Evolutionary conservation across 2,797 vertebrate genomes (phyloP).

Genomic region (Sebastolobus altivelis): DNA sequence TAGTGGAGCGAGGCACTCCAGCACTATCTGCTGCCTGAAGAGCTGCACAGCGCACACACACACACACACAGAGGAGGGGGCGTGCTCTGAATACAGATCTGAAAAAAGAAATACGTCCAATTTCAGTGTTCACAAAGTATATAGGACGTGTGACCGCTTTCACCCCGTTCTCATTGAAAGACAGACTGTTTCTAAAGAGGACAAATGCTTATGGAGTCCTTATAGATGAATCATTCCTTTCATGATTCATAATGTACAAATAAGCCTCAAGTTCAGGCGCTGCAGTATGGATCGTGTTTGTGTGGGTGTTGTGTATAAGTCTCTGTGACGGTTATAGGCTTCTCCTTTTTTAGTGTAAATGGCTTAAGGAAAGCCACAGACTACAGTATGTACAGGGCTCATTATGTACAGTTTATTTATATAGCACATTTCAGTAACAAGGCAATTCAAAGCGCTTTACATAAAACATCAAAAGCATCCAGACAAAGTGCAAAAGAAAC

Average conservation of each 20-base stretch:
- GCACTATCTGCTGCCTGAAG: slow-evolving; percentile 56
- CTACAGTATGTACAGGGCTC: background rate
- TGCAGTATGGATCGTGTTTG: slow-evolving; percentile 28
- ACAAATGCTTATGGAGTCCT: slow-evolving; percentile 39
- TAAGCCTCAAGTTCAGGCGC: slow-evolving; percentile 34
- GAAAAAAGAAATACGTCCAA: slow-evolving; percentile 14
- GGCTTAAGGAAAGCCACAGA: slow-evolving; percentile 2
- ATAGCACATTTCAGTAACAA: too few species aligned
- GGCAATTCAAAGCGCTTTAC: too few species aligned
- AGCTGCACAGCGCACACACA: slow-evolving; percentile 29
- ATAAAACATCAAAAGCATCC: too few species aligned
- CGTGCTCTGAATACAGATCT: slow-evolving; percentile 54
- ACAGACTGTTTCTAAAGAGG: slow-evolving; percentile 20
- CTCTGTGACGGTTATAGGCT: background rate
- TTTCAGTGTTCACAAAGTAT: slow-evolving; percentile 37
- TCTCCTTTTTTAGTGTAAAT: slow-evolving; percentile 8
- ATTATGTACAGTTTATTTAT: background rate
- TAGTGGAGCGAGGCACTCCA: slow-evolving; percentile 57
- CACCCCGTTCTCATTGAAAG: slow-evolving; percentile 16
- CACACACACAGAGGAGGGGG: slow-evolving; percentile 22
- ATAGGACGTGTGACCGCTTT: slow-evolving; percentile 28
- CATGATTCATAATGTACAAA: slow-evolving; percentile 61
- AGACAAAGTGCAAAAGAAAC: too few species aligned
- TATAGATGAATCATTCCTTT: slow-evolving; percentile 58
- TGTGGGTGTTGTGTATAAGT: slow-evolving; percentile 57